Base-by-base conservation (phyloP, 2,888 invertebrate genomes). In the Hesperia comma region DNA sequence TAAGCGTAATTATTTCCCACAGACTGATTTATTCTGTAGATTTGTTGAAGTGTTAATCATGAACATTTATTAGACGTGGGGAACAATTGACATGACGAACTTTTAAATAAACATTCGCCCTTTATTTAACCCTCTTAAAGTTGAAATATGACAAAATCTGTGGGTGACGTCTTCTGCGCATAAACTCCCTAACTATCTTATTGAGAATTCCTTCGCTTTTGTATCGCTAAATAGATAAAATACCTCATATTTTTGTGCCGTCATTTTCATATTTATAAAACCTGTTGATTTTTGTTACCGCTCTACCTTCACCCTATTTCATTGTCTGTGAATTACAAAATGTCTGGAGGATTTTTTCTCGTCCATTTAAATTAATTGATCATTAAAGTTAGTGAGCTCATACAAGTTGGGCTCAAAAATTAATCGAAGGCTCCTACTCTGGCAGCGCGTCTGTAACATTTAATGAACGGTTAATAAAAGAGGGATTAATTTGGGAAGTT, bases 391-490 rank as follows among this genome's bases (percentile, higher is more conserved):
- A 66, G 37, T 60, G 41, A 37, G 33, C 51, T 51, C 58, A 66
- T 60, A 54, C 60, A 66, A 66, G 66, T 66, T 66, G 53, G 32
- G 41, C 17, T 49, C 37, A 60, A 40, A 64, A 64, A 66, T 66
- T 66, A 66, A 66, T 66, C 60, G 54, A 21, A 37, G 49, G 19
- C 51, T 17, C 60, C 54, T n/a, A 43, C 54, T 55, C 37, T 37
- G 21, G 19, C 6, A 46, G 60, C 43, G 54, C n/a, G 54, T 54
- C 46, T 58, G 64, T 54, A 54, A 37, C 37, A 66, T 54, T 60
- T 21, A 66, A 60, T 66, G 66, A 66, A 66, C 66, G 66, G 58
- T 66, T 66, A 66, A 66, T 66, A 66, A 66, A 66, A 60, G 66
- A 33, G 54, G 54, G 66, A 66, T 66, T 60, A 58, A 60, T 60